Conservation (phyloP, 2,888 invertebrate genomes). For the Drosophila eohydei region DNA sequence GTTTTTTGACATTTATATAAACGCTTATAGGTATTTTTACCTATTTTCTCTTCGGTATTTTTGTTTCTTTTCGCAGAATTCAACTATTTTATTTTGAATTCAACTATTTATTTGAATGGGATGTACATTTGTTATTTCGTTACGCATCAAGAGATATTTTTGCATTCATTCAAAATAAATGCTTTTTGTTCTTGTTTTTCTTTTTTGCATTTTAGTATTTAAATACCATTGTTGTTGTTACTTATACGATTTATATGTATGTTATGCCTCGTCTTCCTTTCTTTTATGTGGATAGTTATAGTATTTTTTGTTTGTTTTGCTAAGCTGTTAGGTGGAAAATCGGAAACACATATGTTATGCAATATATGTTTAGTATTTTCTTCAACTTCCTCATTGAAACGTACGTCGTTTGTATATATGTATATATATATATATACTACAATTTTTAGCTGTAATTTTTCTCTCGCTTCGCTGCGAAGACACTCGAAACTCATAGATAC, state of each 20-base stretch:
- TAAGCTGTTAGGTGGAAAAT: constrained; percentile 80
- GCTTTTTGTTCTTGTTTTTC: constrained; percentile 26
- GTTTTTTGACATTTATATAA: constrained; percentile 46
- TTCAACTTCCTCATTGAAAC: constrained; percentile 44
- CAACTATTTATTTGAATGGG: constrained; percentile 27
- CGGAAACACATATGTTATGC: constrained; percentile 66
- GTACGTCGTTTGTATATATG: constrained; percentile 33
- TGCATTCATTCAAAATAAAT: constrained; percentile 57
- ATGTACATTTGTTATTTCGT: constrained; percentile 19
- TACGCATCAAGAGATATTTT: constrained; percentile 22
- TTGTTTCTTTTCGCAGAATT: constrained; percentile 24
- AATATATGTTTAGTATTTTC: constrained; percentile 57
- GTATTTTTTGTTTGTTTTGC: constrained; percentile 41
- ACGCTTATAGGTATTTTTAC: constrained; percentile 35
- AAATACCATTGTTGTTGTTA: constrained; percentile 18
- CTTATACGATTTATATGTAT: constrained; percentile 16
- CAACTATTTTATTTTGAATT: constrained; percentile 29
- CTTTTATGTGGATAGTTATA: constrained; percentile 3
- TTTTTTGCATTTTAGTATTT: constrained; percentile 13
- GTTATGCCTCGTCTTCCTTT: neutral
- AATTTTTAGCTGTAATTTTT: constrained; percentile 39
- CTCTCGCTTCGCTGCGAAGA: constrained; percentile 4
- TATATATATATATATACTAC: constrained; percentile 34
- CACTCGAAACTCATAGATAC: neutral
- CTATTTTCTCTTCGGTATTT: neutral